A percentile compares a stretch with the other conserved stretches of the same genome.
Conservation (phyloP, 1,140 invertebrate species). For the Lithobius niger region DNA sequence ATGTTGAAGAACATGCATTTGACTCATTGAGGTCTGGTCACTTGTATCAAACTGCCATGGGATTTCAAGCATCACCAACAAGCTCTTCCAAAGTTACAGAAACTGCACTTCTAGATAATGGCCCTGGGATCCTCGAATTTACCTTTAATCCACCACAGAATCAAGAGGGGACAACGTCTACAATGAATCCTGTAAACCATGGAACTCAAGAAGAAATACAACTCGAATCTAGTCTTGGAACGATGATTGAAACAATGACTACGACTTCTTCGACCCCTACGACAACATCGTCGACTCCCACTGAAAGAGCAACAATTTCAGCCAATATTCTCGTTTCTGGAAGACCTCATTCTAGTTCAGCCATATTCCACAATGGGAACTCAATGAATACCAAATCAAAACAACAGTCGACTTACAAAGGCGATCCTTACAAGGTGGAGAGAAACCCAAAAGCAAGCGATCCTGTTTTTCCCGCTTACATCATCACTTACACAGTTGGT, state of each 20-base stretch:
- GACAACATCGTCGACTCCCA: not conserved
- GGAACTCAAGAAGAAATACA: not conserved
- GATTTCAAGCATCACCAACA: not conserved
- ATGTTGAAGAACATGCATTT: not conserved
- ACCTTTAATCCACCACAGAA: too few relatives aligned
- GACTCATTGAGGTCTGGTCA: not conserved
- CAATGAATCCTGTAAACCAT: not conserved
- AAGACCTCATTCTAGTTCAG: not conserved
- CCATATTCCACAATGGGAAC: not conserved
- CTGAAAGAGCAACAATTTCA: not conserved
- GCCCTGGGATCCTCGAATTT: too few relatives aligned
- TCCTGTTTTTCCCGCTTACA: conserved; percentile 4
- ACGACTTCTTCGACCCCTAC: not conserved
- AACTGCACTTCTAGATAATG: too few relatives aligned
- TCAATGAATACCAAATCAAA: not conserved
- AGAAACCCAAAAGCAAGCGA: conserved; percentile 4
- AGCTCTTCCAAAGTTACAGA: not conserved
- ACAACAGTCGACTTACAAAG: not conserved
- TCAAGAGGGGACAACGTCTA: not conserved
- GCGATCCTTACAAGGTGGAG: not conserved
- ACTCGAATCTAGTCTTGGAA: not conserved
- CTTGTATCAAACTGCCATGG: not conserved
- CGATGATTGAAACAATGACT: not conserved
- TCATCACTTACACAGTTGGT: conserved; percentile 3
- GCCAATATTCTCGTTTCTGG: not conserved